These are phyloP conservation scores for Gobiocypris rarus DNA, from an alignment of 2,113 vertebrate species.

Conservation along the genomic window DNA sequence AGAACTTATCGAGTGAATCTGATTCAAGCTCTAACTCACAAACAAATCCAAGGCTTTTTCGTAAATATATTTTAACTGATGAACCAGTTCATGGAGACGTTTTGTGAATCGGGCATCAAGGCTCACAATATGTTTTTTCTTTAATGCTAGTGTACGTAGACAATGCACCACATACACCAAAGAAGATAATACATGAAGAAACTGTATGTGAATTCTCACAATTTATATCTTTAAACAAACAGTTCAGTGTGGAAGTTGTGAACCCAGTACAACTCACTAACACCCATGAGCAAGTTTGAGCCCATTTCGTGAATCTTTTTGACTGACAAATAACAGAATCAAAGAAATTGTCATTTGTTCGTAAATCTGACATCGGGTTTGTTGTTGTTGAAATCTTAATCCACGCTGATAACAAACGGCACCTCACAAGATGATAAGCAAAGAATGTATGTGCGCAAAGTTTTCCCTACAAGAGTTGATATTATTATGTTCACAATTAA, in stretches of 20 bases:
- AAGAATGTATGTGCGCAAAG: not conserved
- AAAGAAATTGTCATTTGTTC: not conserved
- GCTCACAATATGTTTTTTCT: not conserved
- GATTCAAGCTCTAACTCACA: not conserved
- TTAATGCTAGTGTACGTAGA: not conserved
- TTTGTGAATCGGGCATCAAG: not conserved
- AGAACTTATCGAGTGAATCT: not conserved
- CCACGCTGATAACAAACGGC: not conserved
- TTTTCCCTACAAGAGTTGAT: not conserved
- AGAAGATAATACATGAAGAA: not conserved
- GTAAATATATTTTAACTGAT: not conserved
- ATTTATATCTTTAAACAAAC: not conserved
- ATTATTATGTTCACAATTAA: not conserved
- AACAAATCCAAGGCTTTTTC: not conserved
- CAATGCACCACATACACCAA: not conserved
- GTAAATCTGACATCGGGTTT: not conserved
- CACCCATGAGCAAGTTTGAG: not conserved
- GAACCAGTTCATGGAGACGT: not conserved
- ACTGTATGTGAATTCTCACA: not conserved
- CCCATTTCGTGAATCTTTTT: not conserved
- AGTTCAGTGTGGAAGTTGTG: not conserved
- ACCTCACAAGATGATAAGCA: too few species aligned
- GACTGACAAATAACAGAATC: not conserved
- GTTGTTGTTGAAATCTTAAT: not conserved
- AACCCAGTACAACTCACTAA: not conserved